Percentiles rank a stretch among this genome's conserved stretches.
phyloP scores from a whole-genome alignment of 2,113 vertebrate species.

The Corythornis vintsioides region DNA sequence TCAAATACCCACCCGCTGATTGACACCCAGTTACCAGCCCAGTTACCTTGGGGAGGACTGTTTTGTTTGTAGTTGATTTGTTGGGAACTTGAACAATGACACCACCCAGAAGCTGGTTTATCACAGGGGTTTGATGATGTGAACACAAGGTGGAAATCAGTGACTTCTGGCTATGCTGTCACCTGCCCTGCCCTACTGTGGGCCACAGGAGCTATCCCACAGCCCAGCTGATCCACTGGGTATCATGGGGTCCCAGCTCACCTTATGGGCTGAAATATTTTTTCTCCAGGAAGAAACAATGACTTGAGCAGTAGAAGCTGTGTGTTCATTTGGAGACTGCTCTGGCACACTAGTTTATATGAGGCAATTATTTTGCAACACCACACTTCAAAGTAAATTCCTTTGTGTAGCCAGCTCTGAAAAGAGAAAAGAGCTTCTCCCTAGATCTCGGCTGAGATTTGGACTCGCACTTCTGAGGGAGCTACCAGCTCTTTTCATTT shows the following conservation, averaged over 20 bases:
- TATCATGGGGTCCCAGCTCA: not conserved
- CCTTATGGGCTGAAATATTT: fast-evolving
- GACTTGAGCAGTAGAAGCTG: not conserved
- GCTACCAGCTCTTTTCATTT: slow-evolving; percentile 14
- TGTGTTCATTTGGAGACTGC: not conserved
- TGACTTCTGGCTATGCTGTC: not conserved
- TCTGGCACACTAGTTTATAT: not conserved
- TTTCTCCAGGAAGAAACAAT: not conserved
- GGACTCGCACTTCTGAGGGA: not conserved
- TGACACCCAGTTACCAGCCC: not conserved
- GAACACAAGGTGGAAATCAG: not conserved
- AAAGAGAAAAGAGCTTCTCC: slow-evolving; percentile 1
- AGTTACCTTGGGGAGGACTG: not conserved
- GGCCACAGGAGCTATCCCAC: not conserved
- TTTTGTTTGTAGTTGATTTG: not conserved
- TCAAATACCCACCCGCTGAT: not conserved
- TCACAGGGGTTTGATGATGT: not conserved
- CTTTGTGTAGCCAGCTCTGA: slow-evolving; percentile 4
- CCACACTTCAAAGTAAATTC: not conserved
- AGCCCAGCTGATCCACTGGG: not conserved
- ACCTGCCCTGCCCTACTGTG: not conserved
- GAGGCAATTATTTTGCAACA: not conserved
- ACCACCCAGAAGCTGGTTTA: not conserved
- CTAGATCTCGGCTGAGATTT: not conserved
- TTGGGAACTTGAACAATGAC: not conserved